These are phyloP conservation scores for Homalodisca vitripennis DNA, from an alignment of 1,140 invertebrate genomes.

Conservation along the genomic window DNA sequence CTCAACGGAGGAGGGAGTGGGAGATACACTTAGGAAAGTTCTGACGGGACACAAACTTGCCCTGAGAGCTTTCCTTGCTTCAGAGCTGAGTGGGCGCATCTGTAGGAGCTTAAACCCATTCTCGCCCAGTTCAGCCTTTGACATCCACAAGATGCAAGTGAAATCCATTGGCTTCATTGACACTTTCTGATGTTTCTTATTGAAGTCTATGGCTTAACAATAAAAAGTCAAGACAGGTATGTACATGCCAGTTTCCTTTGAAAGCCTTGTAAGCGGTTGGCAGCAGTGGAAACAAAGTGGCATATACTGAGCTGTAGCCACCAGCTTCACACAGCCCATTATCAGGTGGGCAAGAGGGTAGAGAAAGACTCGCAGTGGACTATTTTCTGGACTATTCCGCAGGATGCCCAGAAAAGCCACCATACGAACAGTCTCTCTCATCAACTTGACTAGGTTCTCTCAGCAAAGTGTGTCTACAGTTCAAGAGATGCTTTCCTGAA, in stretches of 20 bases:
- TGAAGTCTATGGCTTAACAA: conserved; percentile 87
- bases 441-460: too few relatives aligned
- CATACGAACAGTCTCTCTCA: too few relatives aligned
- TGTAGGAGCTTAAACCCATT: too few relatives aligned
- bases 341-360: conserved; percentile 88
- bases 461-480: too few relatives aligned
- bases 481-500: too few relatives aligned
- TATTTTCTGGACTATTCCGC: too few relatives aligned
- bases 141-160: conserved; percentile 77
- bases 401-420: too few relatives aligned
- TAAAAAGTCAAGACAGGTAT: conserved; percentile 89
- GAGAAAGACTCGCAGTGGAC: conserved; percentile 76
- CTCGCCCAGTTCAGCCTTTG: conserved; percentile 79
- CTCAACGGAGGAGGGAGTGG: too few relatives aligned
- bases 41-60: too few relatives aligned
- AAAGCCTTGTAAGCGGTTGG: conserved; percentile 78
- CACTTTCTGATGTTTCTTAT: conserved; percentile 76
- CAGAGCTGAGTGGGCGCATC: too few relatives aligned
- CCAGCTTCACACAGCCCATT: conserved; percentile 77
- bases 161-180: conserved; percentile 86
- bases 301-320: conserved; percentile 88
- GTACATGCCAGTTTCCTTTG: conserved; percentile 75
- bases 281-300: conserved; percentile 92
- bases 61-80: too few relatives aligned
- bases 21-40: too few relatives aligned